These are phyloP conservation scores for Etheostoma cragini DNA, from an alignment of 2,113 vertebrate species.

Conservation along the genomic window DNA sequence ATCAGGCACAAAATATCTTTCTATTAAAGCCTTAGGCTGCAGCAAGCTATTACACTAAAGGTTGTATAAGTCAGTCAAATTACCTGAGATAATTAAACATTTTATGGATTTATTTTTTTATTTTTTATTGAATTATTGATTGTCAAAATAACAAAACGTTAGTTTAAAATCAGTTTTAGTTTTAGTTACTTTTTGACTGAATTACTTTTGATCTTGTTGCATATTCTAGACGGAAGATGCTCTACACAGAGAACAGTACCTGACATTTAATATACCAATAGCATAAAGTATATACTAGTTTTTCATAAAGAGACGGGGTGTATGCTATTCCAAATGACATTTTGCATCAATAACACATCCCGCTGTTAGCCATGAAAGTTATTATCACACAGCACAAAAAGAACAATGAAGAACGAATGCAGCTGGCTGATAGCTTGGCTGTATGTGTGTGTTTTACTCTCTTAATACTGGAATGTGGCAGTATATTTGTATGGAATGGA, in stretches of 20 bases:
- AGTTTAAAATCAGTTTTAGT: not conserved
- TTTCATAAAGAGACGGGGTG: not conserved
- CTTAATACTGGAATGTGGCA: not conserved
- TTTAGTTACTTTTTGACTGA: not conserved
- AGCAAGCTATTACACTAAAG: not conserved
- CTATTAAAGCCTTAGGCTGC: not conserved
- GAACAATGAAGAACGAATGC: conserved; percentile 13
- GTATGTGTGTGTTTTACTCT: not conserved
- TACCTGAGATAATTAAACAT: not conserved
- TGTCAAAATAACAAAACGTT: not conserved
- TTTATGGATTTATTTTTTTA: not conserved
- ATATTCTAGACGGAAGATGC: not conserved
- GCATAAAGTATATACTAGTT: not conserved
- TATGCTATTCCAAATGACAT: conserved; percentile 25
- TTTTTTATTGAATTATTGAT: not conserved
- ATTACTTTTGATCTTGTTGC: not conserved
- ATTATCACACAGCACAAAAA: conserved; percentile 1
- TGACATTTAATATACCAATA: not conserved
- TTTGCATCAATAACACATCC: conserved; percentile 23
- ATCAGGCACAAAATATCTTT: not conserved
- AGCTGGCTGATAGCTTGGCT: not conserved
- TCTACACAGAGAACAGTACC: not conserved
- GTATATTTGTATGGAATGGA: conserved; percentile 26
- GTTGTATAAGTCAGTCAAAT: not conserved
- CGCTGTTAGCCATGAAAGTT: not conserved